These are phyloP conservation scores for Platyura marginata DNA, from an alignment of 1,140 invertebrate genomes.

Conservation along the genomic window DNA sequence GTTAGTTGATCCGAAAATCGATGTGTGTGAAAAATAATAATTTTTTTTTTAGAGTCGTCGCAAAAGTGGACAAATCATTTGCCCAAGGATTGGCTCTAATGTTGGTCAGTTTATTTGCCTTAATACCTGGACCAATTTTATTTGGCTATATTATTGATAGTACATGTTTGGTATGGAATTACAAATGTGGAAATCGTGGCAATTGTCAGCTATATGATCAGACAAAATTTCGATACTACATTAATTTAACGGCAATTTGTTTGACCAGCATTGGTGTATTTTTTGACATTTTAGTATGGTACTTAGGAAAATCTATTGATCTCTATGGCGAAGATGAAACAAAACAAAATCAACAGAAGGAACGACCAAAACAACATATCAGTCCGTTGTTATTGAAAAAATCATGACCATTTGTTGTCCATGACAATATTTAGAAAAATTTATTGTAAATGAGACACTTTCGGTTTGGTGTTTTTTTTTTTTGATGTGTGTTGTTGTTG, in stretches of 20 bases:
- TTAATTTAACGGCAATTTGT: constrained; percentile 32
- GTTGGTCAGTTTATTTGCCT: constrained; percentile 40
- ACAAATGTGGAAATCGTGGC: constrained; percentile 35
- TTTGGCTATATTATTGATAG: constrained; percentile 43
- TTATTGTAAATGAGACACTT: no score
- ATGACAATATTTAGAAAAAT: no score
- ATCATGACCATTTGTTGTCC: no score
- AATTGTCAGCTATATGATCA: constrained; percentile 46
- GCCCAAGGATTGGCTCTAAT: constrained; percentile 41
- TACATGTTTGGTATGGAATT: constrained; percentile 42
- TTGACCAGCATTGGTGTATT: constrained; percentile 32
- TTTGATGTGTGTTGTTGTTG: no score
- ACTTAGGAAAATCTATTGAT: constrained; percentile 32
- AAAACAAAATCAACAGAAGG: constrained; percentile 8
- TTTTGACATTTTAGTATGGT: constrained; percentile 36
- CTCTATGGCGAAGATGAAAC: constrained; percentile 33
- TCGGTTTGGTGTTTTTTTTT: no score
- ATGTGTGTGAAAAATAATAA: not conserved
- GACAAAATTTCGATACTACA: constrained; percentile 32
- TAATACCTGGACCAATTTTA: constrained; percentile 46
- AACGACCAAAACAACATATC: constrained; percentile 16
- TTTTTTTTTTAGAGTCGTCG: constrained; percentile 30
- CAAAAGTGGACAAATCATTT: constrained; percentile 39
- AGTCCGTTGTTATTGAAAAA: no score
- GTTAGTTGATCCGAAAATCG: constrained; percentile 7